Conservation (phyloP, 2,113 vertebrate species). For the Pseudorasbora parva region DNA sequence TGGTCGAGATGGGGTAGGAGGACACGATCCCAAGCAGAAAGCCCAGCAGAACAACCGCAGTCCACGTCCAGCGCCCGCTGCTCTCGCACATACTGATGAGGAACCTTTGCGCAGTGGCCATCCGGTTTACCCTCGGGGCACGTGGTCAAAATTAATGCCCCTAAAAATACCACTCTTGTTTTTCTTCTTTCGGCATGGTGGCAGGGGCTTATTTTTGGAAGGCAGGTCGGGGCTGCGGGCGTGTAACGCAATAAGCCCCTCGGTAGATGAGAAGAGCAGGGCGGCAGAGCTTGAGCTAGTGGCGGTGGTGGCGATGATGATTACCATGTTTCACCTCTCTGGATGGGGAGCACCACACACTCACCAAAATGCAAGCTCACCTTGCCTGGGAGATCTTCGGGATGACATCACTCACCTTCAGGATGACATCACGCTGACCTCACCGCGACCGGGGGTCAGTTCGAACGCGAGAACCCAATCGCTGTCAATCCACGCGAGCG, state of each 20-base stretch:
- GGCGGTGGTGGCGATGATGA: conserved; percentile 69
- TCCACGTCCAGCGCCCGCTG: conserved; percentile 83
- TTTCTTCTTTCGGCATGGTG: conserved; percentile 93
- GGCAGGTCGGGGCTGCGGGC: conserved; percentile 86
- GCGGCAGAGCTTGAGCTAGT: conserved; percentile 76
- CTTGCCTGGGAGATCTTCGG: conserved; percentile 72
- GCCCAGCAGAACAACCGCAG: conserved; percentile 82
- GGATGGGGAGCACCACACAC: conserved; percentile 64
- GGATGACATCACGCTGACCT: conserved; percentile 83
- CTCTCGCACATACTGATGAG: conserved; percentile 94
- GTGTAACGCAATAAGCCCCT: conserved; percentile 84
- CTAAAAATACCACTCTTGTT: conserved; percentile 99
- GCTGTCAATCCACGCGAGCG: not conserved
- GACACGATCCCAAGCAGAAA: conserved; percentile 84
- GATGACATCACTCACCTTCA: conserved; percentile 78
- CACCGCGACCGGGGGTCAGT: conserved; percentile 54
- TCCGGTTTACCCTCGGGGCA: conserved; percentile 93
- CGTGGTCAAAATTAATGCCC: conserved; percentile 96
- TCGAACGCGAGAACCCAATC: not conserved
- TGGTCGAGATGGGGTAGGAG: conserved; percentile 77
- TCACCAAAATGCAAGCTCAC: conserved; percentile 81
- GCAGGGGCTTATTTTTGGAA: conserved; percentile 95
- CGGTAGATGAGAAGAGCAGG: conserved; percentile 77
- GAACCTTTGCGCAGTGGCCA: conserved; percentile 88
- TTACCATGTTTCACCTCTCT: conserved; percentile 83